Evolutionary conservation across 2,888 invertebrate species (phyloP), one percentile per base, ranked within the genome.

Genomic region (Alcis repandata): DNA sequence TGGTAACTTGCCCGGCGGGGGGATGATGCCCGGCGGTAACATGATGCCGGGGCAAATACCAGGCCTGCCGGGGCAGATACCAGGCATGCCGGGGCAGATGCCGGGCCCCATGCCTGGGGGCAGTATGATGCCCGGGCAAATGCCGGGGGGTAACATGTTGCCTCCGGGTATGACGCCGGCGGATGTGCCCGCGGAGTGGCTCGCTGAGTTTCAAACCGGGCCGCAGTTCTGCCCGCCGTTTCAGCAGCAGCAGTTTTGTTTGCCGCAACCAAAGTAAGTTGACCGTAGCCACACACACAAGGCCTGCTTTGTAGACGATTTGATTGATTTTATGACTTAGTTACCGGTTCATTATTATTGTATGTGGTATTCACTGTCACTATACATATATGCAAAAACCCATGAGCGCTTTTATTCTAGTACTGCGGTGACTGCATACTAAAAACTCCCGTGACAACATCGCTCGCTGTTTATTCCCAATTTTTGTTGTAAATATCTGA

Each of bases 241-340:
- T 64, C 79, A 83, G 0, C 83, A 79, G 9, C 89, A 87, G 70
- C 80, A 80, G 17, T 91, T 85, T 71, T 91, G 90, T 66, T 84
- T 92, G 88, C 90, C 89, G 10, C 91, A 91, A 60, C 80, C 87
- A n/a, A 92, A 92, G 92, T 92, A 49, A 88, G 90, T 85, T 11
- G 17, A 40, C 52, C 22, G 22, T 48, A 13, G 1, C 22, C 19
- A 17, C 2, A 43, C 1, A 19, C 10, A 19, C 10, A 19, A 43
- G n/a, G n/a, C n/a, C n/a, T n/a, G n/a, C n/a, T n/a, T n/a, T n/a
- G n/a, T n/a, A n/a, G n/a, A n/a, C n/a, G n/a, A 43, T 10, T 13
- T 9, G 19, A 1, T 19, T 9, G 43, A 19, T 10, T 15, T 40
- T 40, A 15, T n/a, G 3, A 41, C 1, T 15, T 41, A 6, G n/a